Evolutionary conservation across 1,140 invertebrate species (phyloP), one percentile per base, ranked within the genome.

Genomic region (Tetramorium simillimum): DNA sequence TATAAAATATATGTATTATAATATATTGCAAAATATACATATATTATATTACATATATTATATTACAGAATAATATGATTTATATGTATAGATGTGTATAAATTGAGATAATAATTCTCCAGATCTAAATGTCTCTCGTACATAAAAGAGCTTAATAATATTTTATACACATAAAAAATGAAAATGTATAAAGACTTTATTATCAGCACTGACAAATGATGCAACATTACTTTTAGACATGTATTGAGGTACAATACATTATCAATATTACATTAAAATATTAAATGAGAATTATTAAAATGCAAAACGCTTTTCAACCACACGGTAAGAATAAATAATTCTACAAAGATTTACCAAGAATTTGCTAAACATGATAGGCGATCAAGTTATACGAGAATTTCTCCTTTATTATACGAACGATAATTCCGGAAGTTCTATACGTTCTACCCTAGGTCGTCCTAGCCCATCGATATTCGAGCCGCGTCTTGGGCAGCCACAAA

Each of bases 401-500:
- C 18, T n/a, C 53, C 37, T 28, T 70, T 14, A 28, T 82, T 60
- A 58, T 58, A 24, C 37, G 67, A 60, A 69, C 53, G 69, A 75
- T 73, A 84, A 84, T 62, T 60, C 53, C 53, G 69, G 24, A 84
- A 37, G 69, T 84, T 72, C 53, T 28, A 40, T 72, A 56, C 40
- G 51, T 60, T 73, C 80, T 40, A 16, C 2, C 37, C 53, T n/a
- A n/a, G 80, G 80, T 73, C 80, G n/a, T 60, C 51, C 67, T 21
- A 60, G 69, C 53, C 69, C 69, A 84, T 84, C 80, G 80, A 84
- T 84, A 84, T 84, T 84, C 80, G 69, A 60, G 69, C 28, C 69
- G 80, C 80, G 80, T 84, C 80, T 84, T 84, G 69, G 69, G 69
- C 53, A 46, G 69, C 80, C 80, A 84, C 80, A 84, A 84, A 84